Base-by-base conservation (phyloP, 2,113 vertebrate species). In the Gnathonemus echidnorhynchus region DNA sequence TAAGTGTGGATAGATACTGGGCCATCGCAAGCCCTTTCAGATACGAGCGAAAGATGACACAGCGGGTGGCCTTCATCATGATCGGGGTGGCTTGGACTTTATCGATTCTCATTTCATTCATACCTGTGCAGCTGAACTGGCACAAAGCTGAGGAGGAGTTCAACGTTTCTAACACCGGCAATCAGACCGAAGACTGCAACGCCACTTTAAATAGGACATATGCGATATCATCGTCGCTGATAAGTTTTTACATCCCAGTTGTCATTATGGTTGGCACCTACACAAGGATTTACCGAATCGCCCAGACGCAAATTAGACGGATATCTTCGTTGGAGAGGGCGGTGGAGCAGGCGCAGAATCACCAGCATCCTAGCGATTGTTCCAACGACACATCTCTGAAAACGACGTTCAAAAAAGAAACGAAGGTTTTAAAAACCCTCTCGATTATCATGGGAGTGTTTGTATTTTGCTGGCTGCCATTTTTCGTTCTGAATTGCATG, bases 361-460 rank as follows among this genome's bases (percentile, higher is more conserved):
- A 90, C 9, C 90, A 88, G 7, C 92, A 6, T 0, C 89, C 88
- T 87, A 83, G 9, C 91, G 91, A 90, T 24, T 93, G 92, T 88
- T 93, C 91, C 88, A 93, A 95, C 86, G 95, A 96, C 21, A 95
- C 92, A 84, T 92, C 96, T 0, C 92, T 95, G 70, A 96, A 94
- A 58, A 96, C 88, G 10, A 96, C 96, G 0, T 95, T 97, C n/a
- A 96, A 93, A 90, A 95, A 96, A 45, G 97, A 97, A 62, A 97
- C 96, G 3, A 97, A 96, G 88, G 96, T 97, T 6, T 89, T 97
- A 9, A 97, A 97, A 93, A 97, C 97, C 0, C 94, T 97, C 8
- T 96, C 96, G 19, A 92, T 97, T 91, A 97, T 97, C 90, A 94
- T 97, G 95, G 96, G 97, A 5, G 97, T 97, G 50, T 97, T 97